Conservation (phyloP, 1,140 invertebrate genomes). For the Papilio dardanus region DNA sequence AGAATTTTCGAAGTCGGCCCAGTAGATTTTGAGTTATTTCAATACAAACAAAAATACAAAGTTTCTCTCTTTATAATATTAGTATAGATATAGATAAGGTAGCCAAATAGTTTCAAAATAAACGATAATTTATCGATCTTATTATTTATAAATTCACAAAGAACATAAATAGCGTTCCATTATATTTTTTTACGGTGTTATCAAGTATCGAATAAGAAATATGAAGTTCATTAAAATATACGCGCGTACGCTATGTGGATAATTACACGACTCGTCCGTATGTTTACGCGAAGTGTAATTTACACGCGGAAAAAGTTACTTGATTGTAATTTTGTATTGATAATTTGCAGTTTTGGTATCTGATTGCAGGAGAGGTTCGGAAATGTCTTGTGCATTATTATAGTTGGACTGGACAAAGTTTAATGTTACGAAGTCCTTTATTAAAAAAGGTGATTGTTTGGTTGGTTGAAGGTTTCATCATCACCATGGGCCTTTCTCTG, state of each 20-base stretch:
- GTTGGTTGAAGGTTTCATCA: too few species aligned
- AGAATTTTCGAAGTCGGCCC: too few species aligned
- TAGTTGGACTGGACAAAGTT: neutral
- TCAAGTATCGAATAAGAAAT: slow-evolving; percentile 27
- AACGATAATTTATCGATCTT: neutral
- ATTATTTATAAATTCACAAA: neutral
- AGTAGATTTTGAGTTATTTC: too few species aligned
- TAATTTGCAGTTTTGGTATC: slow-evolving; percentile 18
- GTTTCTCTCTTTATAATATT: too few species aligned
- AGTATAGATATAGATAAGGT: too few species aligned
- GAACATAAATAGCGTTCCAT: slow-evolving; percentile 25
- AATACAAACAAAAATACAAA: too few species aligned
- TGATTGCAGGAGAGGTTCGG: slow-evolving; percentile 1
- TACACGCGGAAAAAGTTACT: slow-evolving; percentile 15
- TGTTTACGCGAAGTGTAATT: slow-evolving; percentile 29
- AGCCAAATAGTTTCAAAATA: neutral
- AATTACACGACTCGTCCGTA: slow-evolving; percentile 14
- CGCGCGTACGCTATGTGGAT: slow-evolving; percentile 17
- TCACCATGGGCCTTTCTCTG: too few species aligned
- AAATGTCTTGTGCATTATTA: neutral
- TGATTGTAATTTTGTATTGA: neutral
- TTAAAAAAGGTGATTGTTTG: too few species aligned
- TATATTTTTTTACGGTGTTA: slow-evolving; percentile 28
- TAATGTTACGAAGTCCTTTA: neutral
- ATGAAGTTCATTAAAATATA: slow-evolving; percentile 27